phyloP scores from a whole-genome alignment of 2,797 vertebrate species.

The Lutjanus argentimaculatus region DNA sequence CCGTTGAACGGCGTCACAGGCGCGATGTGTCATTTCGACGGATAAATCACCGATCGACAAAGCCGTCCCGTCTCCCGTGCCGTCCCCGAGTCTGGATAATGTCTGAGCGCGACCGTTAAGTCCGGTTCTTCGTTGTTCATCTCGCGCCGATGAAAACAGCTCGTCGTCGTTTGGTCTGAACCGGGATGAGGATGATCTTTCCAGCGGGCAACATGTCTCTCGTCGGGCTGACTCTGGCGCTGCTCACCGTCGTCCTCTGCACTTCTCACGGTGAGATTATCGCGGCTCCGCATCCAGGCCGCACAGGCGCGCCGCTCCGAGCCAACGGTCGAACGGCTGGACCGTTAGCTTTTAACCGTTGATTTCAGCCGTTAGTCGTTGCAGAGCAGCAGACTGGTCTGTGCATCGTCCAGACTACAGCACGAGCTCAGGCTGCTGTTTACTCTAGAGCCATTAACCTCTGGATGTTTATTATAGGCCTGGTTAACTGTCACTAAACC shows the following conservation, averaged over 20 bases:
- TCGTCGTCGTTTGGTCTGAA: background rate
- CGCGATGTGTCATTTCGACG: conserved; percentile 74
- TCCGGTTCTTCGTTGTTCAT: too few species aligned
- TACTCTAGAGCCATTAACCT: background rate
- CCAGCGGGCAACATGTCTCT: conserved; percentile 75
- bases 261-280: conserved; percentile 82
- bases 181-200: conserved; percentile 49
- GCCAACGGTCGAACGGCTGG: conserved; percentile 2
- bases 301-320: conserved; percentile 12
- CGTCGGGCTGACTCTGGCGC: conserved; percentile 68
- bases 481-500: background rate
- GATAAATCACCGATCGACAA: conserved; percentile 56
- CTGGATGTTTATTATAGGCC: conserved; percentile 38
- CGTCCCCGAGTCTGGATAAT: conserved; percentile 39
- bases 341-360: too few species aligned
- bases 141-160: conserved; percentile 5
- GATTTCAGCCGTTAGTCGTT: too few species aligned
- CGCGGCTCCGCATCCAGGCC: conserved; percentile 67
- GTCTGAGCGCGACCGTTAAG: conserved; percentile 58
- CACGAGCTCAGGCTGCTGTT: conserved; percentile 6
- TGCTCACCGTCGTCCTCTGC: conserved; percentile 78
- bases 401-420: too few species aligned
- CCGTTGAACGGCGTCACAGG: conserved; percentile 55
- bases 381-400: background rate
- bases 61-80: conserved; percentile 38